Base-by-base conservation (phyloP, 2,113 vertebrate species). In the Triplophysa siluroides region DNA sequence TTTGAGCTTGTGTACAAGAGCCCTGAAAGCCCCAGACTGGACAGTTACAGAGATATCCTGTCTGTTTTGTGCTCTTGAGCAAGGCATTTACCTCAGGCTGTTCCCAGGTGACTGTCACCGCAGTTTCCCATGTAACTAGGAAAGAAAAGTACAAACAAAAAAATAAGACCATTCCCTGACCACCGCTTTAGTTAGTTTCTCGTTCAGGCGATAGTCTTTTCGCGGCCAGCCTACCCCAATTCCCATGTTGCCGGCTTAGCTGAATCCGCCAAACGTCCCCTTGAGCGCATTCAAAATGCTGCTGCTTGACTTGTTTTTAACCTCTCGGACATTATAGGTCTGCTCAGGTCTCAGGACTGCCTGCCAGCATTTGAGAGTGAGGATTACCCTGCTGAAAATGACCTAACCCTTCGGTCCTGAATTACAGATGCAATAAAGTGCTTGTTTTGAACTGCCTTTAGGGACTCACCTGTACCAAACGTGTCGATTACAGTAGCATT, bases 261-360 rank as follows among this genome's bases (percentile, higher is more conserved):
- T 26, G 58, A 21, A 63, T 63, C 41, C 26, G 21, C 73, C 18
- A 47, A 61, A 62, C 41, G 8, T 24, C 56, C 38, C 56, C 56
- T 54, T 41, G 38, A 75, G 73, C 16, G 12, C 58, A 63, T 76
- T 41, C 60, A 8, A 47, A 76, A 76, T 76, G 21, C 41, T 47
- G 60, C 58, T 76, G 41, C 58, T 47, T 63, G 43, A 47, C 73
- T 76, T 76, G 60, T 76, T 76, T 73, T 60, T 60, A 61, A 76
- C 60, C 60, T 76, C 23, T 50, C 23, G 24, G 12, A 33, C 16
- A 2, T 76, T 76, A 26, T 14, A 45, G 9, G 23, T 76, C 21
- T 47, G 58, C 73, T 63, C 33, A n/a, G 38, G 60, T 76, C 73
- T 76, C 23, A 24, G 24, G n/a, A 24, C 21, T 26, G 72, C 2